Conservation (phyloP, 37 sponge, comb jelly and placozoan species). For the Hormiphora californensis region DNA sequence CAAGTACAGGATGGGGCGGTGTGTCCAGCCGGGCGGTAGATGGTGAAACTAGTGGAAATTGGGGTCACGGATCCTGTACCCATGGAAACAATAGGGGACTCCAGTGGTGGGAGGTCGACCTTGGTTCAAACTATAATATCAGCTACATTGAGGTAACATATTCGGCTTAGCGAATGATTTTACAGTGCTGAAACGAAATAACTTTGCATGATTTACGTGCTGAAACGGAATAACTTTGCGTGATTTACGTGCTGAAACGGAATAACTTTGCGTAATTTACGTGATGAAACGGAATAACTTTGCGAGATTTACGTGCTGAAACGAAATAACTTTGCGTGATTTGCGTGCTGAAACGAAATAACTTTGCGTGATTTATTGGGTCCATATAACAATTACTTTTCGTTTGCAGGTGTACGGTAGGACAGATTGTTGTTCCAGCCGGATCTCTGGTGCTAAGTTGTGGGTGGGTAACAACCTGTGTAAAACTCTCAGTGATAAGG, state of each 20-base stretch:
- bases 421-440: neutral
- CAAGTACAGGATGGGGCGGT: neutral
- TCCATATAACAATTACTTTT: too few relatives aligned
- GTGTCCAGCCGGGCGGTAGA: neutral
- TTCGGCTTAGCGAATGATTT: too few relatives aligned
- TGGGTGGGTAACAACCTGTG: slow-evolving; percentile 3
- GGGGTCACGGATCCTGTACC: neutral
- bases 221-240: too few relatives aligned
- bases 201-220: too few relatives aligned
- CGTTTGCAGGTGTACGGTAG: slow-evolving; percentile 4
- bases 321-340: too few relatives aligned
- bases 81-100: slow-evolving; percentile 12
- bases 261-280: too few relatives aligned
- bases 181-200: too few relatives aligned
- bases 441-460: neutral
- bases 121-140: neutral
- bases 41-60: neutral
- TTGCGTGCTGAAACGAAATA: too few relatives aligned
- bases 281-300: too few relatives aligned
- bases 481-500: neutral
- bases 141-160: neutral
- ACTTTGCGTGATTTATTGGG: too few relatives aligned
- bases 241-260: too few relatives aligned
- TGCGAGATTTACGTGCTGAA: too few relatives aligned
- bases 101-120: slow-evolving; percentile 38